Percentiles rank a stretch among this genome's conserved stretches.
These are phyloP conservation scores for Latrodectus hesperus DNA, from an alignment of 2,888 invertebrate genomes.

Conservation along the genomic window DNA sequence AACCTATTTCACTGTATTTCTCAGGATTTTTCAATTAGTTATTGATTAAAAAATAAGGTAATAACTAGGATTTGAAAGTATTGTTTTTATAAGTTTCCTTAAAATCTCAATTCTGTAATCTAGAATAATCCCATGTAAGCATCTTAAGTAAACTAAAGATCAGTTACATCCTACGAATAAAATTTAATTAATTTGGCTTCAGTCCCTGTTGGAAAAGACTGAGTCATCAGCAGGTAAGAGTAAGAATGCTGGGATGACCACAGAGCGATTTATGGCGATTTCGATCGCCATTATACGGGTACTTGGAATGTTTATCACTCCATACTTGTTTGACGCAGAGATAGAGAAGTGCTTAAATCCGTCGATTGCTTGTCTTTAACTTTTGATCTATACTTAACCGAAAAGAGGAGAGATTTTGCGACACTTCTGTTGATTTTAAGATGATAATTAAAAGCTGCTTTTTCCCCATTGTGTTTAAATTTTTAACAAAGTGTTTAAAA, in stretches of 20 bases:
- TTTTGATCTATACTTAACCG: not conserved
- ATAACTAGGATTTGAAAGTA: too few relatives aligned
- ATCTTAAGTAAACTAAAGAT: too few relatives aligned
- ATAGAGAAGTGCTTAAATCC: not conserved
- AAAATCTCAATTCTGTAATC: too few relatives aligned
- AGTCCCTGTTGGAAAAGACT: constrained; percentile 15
- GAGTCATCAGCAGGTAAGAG: constrained; percentile 31
- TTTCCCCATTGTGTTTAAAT: too few relatives aligned
- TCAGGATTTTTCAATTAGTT: too few relatives aligned
- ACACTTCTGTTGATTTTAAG: not conserved
- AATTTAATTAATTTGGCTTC: not conserved
- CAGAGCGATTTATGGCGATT: constrained; percentile 30
- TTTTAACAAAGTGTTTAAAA: too few relatives aligned
- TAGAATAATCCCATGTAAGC: too few relatives aligned
- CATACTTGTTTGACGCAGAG: not conserved
- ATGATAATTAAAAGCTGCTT: not conserved
- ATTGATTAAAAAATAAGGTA: too few relatives aligned
- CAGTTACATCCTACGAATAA: too few relatives aligned
- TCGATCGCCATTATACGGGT: constrained; percentile 44
- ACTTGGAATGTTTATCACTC: constrained; percentile 36
- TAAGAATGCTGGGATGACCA: constrained; percentile 31
- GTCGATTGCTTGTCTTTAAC: not conserved
- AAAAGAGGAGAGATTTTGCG: not conserved
- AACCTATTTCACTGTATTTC: too few relatives aligned
- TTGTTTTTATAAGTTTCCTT: too few relatives aligned